Conservation (phyloP, 2,797 vertebrate genomes). For the Macropodus opercularis region DNA sequence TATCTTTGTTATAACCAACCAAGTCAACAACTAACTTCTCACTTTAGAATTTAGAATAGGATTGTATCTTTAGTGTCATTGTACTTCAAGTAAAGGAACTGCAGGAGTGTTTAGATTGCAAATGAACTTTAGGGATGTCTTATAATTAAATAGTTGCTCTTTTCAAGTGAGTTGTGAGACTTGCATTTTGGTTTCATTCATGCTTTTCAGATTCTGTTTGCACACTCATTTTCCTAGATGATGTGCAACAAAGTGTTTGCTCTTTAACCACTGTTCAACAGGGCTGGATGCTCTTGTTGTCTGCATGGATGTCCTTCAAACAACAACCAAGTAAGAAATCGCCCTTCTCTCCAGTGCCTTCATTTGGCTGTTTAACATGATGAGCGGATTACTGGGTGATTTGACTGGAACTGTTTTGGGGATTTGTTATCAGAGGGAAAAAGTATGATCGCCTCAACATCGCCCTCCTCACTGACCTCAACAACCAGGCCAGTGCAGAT, state of each 20-base stretch:
- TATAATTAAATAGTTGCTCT: not conserved
- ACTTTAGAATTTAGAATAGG: no score
- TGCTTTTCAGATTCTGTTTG: not conserved
- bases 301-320: slow-evolving; percentile 94
- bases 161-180: not conserved
- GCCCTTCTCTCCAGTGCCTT: not conserved
- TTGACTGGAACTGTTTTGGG: slow-evolving; percentile 2
- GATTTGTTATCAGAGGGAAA: slow-evolving; percentile 85
- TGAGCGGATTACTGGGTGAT: not conserved
- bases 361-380: not conserved
- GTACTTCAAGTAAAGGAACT: no score
- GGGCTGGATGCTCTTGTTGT: slow-evolving; percentile 96
- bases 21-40: no score
- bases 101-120: no score
- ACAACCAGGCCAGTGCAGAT: slow-evolving; percentile 84
- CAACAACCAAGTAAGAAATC: slow-evolving; percentile 87
- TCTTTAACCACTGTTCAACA: slow-evolving; percentile 73
- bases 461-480: slow-evolving; percentile 90
- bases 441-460: slow-evolving; percentile 89
- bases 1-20: slow-evolving; percentile 85
- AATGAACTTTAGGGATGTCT: no score
- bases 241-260: not conserved
- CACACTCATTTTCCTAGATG: not conserved
- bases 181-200: no score
- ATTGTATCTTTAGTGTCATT: no score